These are phyloP conservation scores for Oreochromis spilurus DNA, from an alignment of 2,113 vertebrate genomes.

Conservation along the genomic window DNA sequence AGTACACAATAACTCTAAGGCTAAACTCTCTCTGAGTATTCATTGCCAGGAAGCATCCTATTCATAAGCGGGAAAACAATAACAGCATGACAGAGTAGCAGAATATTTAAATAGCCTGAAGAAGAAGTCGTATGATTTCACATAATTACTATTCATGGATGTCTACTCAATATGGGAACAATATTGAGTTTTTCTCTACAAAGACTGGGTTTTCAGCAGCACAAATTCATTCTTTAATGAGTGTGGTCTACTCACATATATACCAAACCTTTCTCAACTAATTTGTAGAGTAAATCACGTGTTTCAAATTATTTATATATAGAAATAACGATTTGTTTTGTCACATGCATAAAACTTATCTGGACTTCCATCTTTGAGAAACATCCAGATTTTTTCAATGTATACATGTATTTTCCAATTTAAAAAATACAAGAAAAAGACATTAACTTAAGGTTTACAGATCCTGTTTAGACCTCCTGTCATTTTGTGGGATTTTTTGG, in stretches of 20 bases:
- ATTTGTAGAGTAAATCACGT: background rate
- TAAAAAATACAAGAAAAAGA: background rate
- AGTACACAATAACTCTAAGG: constrained; percentile 6
- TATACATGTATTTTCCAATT: background rate
- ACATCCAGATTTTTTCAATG: background rate
- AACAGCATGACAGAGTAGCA: background rate
- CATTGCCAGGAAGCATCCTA: background rate
- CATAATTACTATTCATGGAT: constrained; percentile 29
- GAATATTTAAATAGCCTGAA: constrained; percentile 25
- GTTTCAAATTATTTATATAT: background rate
- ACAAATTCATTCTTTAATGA: background rate
- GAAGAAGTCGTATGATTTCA: constrained; percentile 37
- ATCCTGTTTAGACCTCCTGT: background rate
- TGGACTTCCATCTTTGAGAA: background rate
- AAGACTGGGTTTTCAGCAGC: background rate
- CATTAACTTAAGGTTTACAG: background rate
- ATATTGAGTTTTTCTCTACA: background rate
- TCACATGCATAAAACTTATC: background rate
- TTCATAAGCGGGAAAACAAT: constrained; percentile 22
- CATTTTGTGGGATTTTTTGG: background rate
- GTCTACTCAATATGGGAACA: constrained; percentile 10
- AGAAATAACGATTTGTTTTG: background rate
- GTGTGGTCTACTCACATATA: background rate
- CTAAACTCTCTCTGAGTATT: constrained; percentile 8
- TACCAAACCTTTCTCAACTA: background rate